Conservation (phyloP, 2,113 vertebrate genomes). For the Pitta sordida region DNA sequence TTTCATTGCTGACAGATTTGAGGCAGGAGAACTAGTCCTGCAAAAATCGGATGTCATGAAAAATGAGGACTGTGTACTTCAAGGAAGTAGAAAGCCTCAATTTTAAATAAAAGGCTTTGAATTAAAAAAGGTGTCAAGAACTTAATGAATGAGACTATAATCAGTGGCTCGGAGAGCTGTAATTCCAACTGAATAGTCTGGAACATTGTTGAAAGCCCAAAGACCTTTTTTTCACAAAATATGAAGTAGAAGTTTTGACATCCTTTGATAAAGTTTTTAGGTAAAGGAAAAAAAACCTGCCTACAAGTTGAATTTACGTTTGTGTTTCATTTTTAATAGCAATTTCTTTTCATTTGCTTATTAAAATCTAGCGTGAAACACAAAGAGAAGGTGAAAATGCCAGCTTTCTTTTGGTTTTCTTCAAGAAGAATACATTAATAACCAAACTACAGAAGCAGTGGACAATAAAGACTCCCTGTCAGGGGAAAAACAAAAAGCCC, state of each 20-base stretch:
- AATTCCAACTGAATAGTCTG: neutral
- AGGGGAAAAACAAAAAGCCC: neutral
- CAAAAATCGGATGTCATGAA: neutral
- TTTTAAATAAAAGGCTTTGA: neutral
- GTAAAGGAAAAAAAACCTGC: neutral
- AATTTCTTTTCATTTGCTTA: neutral
- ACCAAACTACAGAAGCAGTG: neutral
- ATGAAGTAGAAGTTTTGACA: neutral
- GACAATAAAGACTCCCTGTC: neutral
- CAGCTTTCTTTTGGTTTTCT: neutral
- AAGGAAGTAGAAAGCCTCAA: neutral
- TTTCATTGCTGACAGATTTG: neutral
- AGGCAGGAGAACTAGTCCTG: neutral
- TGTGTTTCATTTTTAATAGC: neutral
- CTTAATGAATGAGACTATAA: neutral
- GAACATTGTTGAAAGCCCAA: neutral
- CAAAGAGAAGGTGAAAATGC: neutral
- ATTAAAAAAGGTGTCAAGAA: neutral
- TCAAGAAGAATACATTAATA: neutral
- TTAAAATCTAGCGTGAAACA: neutral
- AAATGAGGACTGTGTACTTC: neutral
- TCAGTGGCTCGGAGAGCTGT: neutral
- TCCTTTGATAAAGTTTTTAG: neutral
- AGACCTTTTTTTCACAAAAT: neutral
- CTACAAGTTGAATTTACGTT: neutral